A percentile compares a stretch with the other conserved stretches of the same genome.
These are phyloP conservation scores for Aphrocallistes beatrix DNA, from an alignment of 37 sponge, comb jelly and placozoan species.

Conservation along the genomic window DNA sequence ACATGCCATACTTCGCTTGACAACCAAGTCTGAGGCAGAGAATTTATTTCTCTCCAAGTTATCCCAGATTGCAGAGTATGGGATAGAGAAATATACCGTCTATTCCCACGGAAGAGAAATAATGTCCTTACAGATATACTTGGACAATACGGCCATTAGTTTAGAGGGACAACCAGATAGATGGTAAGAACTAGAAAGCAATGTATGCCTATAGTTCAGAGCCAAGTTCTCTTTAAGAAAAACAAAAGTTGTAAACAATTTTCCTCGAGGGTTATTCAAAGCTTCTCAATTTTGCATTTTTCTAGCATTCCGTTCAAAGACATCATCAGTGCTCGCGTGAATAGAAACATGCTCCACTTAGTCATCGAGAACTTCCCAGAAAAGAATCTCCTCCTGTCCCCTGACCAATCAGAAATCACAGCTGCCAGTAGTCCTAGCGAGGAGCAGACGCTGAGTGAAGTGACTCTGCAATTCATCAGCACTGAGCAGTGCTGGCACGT, in stretches of 20 bases:
- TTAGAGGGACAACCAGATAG: not conserved
- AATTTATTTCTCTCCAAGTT: not conserved
- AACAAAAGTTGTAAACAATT: not conserved
- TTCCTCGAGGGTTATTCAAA: not conserved
- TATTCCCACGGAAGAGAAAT: not conserved
- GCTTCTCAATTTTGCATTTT: not conserved
- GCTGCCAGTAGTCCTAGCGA: not conserved
- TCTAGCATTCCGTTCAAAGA: not conserved
- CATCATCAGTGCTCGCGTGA: not conserved
- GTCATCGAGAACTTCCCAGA: not conserved
- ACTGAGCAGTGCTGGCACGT: constrained; percentile 8
- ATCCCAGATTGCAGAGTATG: not conserved
- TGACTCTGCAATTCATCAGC: not conserved
- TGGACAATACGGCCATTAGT: not conserved
- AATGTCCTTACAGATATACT: not conserved
- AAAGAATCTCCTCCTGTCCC: not conserved
- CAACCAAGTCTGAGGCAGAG: not conserved
- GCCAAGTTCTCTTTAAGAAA: not conserved
- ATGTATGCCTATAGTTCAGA: not conserved
- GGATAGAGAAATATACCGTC: not conserved
- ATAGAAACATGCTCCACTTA: not conserved
- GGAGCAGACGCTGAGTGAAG: not conserved
- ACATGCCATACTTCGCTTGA: not conserved
- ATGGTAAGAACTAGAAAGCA: not conserved
- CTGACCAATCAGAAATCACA: not conserved